Percentiles rank a stretch among this genome's conserved stretches.
These are phyloP conservation scores for Pelodiscus sinensis DNA, from an alignment of 2,113 vertebrate genomes.

Conservation along the genomic window DNA sequence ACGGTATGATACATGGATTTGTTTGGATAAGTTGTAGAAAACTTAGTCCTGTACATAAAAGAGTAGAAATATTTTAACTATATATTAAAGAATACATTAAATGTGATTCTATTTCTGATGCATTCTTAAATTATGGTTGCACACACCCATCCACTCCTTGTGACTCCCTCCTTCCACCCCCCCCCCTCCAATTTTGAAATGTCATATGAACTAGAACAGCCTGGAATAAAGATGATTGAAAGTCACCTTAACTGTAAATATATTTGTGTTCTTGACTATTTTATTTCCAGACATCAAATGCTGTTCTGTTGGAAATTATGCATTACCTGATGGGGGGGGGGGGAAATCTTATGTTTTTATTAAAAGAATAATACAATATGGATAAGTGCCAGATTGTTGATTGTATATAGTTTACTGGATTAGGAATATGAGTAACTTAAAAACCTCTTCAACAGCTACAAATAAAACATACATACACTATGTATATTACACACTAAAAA, in stretches of 20 bases:
- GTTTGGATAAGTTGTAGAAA: not conserved
- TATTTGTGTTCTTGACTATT: not conserved
- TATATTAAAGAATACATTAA: not conserved
- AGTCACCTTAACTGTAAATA: not conserved
- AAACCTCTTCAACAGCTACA: not conserved
- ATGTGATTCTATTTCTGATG: not conserved
- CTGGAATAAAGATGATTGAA: not conserved
- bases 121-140: not conserved
- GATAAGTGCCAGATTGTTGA: not conserved
- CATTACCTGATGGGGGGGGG: not conserved
- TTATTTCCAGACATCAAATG: not conserved
- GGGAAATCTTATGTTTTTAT: not conserved
- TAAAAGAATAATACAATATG: not conserved
- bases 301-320: not conserved
- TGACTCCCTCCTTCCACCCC: too few species aligned
- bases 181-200: too few species aligned
- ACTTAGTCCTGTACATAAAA: not conserved
- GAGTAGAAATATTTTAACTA: not conserved
- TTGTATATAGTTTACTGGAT: not conserved
- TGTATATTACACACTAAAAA: not conserved
- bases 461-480: not conserved
- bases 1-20: not conserved
- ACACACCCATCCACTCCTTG: not conserved
- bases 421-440: not conserved
- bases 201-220: not conserved